phyloP scores from a whole-genome alignment of 2,113 vertebrate species.

The Lepidothrix coronata region DNA sequence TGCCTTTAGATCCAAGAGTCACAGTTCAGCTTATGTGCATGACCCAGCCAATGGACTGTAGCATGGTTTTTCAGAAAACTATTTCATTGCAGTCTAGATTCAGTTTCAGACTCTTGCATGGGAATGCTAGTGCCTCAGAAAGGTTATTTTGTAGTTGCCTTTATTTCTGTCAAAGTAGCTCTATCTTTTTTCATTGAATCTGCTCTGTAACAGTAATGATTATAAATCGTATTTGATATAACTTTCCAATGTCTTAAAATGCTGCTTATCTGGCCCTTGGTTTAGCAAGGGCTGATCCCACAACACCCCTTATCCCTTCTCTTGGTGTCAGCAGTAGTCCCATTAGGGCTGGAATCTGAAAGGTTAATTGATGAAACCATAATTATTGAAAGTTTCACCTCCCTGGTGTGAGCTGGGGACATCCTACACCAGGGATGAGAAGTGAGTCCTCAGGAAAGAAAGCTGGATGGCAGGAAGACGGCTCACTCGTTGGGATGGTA shows the following conservation, averaged over 20 bases:
- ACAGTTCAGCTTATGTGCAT: neutral
- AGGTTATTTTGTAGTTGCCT: neutral
- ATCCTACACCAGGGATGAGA: neutral
- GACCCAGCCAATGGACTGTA: constrained; percentile 28
- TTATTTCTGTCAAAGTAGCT: neutral
- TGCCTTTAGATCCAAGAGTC: constrained; percentile 18
- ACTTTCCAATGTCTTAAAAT: neutral
- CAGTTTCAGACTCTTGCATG: neutral
- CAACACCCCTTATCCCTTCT: neutral
- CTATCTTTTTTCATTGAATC: neutral
- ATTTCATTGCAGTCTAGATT: constrained; percentile 9
- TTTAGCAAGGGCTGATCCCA: neutral
- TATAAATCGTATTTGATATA: neutral
- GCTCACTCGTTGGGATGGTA: neutral
- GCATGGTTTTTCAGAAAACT: constrained; percentile 1
- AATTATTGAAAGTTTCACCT: neutral
- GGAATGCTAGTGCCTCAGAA: neutral
- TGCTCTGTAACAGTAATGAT: neutral
- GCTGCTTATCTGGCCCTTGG: neutral
- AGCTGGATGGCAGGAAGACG: neutral
- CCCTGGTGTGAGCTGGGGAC: neutral
- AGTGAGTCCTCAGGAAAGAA: neutral
- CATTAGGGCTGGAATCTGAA: neutral
- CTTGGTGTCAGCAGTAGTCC: neutral
- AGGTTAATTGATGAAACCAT: neutral